These are phyloP conservation scores for Cactoblastis cactorum DNA, from an alignment of 2,888 invertebrate genomes.

Conservation along the genomic window DNA sequence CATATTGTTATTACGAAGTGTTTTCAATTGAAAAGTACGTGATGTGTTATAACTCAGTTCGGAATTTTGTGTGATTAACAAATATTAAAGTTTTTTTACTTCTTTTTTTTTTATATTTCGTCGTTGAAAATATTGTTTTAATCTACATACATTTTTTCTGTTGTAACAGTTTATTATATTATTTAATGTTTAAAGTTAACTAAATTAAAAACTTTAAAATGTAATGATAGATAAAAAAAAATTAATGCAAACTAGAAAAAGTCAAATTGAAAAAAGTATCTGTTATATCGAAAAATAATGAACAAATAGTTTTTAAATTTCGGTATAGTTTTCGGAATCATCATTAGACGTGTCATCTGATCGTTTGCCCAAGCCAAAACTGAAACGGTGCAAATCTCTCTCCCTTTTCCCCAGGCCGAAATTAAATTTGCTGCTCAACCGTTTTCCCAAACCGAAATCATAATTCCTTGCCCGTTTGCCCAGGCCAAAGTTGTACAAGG, in stretches of 20 bases:
- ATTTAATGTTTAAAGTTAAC: too few species aligned
- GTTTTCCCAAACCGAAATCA: conserved; percentile 80
- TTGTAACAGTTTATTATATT: too few species aligned
- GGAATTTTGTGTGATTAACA: too few species aligned
- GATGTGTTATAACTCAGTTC: too few species aligned
- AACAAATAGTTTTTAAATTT: conserved; percentile 47
- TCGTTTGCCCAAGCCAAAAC: conserved; percentile 79
- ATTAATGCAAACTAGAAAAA: too few species aligned
- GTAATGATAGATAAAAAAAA: conserved; percentile 4
- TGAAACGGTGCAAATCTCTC: conserved; percentile 70
- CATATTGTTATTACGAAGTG: not conserved
- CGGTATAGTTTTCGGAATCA: conserved; percentile 50
- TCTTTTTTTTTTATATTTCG: too few species aligned
- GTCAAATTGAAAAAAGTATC: conserved; percentile 18
- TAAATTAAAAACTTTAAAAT: not conserved
- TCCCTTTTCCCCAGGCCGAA: conserved; percentile 79
- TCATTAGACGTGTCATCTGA: conserved; percentile 49
- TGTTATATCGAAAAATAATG: conserved; percentile 36
- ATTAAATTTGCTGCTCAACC: conserved; percentile 71
- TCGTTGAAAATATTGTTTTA: too few species aligned
- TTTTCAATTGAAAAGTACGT: not conserved
- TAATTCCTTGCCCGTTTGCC: conserved; percentile 70
- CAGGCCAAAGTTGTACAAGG: conserved; percentile 72
- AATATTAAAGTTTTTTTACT: too few species aligned
- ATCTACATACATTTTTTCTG: too few species aligned